These are phyloP conservation scores for Alviniconcha strummeri DNA, from an alignment of 2,888 invertebrate species.

Conservation along the genomic window DNA sequence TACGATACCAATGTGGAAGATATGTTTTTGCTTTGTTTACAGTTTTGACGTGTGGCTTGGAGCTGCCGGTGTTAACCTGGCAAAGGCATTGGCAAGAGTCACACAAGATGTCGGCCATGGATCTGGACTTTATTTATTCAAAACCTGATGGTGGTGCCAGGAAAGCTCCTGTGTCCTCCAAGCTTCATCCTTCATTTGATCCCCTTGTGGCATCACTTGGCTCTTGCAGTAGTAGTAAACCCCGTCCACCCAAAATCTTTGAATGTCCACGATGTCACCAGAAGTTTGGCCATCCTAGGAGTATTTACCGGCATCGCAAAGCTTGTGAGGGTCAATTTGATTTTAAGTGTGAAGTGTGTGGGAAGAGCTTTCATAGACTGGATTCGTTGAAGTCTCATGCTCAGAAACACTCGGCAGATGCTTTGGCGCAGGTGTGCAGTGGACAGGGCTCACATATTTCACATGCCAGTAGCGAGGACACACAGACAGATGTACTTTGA, in stretches of 20 bases:
- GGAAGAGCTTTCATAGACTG: conserved; percentile 36
- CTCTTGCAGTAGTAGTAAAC: neutral
- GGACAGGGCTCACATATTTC: too few species aligned
- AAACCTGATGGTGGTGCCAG: neutral
- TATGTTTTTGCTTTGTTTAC: neutral
- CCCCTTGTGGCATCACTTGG: neutral
- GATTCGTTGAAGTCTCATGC: conserved; percentile 37
- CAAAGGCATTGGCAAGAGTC: conserved; percentile 16
- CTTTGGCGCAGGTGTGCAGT: neutral
- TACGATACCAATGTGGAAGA: too few species aligned
- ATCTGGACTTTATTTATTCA: neutral
- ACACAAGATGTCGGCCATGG: neutral
- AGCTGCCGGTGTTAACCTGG: conserved; percentile 14
- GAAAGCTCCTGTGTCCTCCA: conserved; percentile 1
- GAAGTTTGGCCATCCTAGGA: conserved; percentile 28
- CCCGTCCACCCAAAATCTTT: conserved; percentile 21
- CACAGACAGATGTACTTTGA: too few species aligned
- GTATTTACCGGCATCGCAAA: conserved; percentile 28
- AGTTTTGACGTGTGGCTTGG: conserved; percentile 22
- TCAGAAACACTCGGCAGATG: conserved; percentile 14
- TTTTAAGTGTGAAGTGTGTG: conserved; percentile 36
- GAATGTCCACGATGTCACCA: conserved; percentile 25
- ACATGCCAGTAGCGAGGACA: too few species aligned
- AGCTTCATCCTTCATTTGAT: neutral
- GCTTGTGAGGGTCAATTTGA: conserved; percentile 28